Percentiles rank a stretch among this genome's conserved stretches.
These are phyloP conservation scores for Nebria brevicollis DNA, from an alignment of 2,888 invertebrate genomes.

Conservation along the genomic window DNA sequence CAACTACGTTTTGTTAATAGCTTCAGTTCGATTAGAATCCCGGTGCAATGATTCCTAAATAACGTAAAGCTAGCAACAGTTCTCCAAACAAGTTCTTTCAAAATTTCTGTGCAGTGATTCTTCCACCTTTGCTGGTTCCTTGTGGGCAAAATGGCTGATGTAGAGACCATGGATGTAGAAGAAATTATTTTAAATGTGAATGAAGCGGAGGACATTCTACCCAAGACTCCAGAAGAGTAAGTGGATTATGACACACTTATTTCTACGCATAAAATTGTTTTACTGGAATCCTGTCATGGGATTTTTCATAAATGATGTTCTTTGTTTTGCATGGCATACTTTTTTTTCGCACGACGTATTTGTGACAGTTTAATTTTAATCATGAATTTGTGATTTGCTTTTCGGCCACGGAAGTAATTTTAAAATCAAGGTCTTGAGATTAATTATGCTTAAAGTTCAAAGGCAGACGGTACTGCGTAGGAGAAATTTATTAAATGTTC, in stretches of 20 bases:
- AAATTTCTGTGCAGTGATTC: conserved; percentile 30
- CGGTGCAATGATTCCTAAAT: background rate
- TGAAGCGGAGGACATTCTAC: conserved; percentile 59
- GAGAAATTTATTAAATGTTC: background rate
- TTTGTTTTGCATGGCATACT: conserved; percentile 30
- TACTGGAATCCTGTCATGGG: conserved; percentile 23
- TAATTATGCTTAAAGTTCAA: conserved; percentile 20
- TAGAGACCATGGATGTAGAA: conserved; percentile 51
- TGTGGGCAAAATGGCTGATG: conserved; percentile 57
- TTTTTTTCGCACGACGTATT: background rate
- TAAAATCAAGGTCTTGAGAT: conserved; percentile 8
- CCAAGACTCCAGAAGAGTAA: conserved; percentile 61
- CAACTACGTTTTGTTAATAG: background rate
- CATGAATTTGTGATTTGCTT: background rate
- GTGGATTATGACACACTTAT: conserved; percentile 49
- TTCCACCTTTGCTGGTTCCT: conserved; percentile 36
- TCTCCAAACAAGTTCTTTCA: background rate
- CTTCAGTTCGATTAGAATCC: background rate
- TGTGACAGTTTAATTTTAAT: conserved; percentile 25
- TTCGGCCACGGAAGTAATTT: background rate
- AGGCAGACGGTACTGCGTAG: background rate
- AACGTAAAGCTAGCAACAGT: conserved; percentile 6
- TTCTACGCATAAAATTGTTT: background rate
- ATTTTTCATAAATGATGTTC: conserved; percentile 14
- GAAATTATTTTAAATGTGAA: conserved; percentile 47